Percentiles rank a stretch among this genome's conserved stretches.
phyloP scores from a whole-genome alignment of 2,113 vertebrate genomes.

The Neolamprologus ventralis region DNA sequence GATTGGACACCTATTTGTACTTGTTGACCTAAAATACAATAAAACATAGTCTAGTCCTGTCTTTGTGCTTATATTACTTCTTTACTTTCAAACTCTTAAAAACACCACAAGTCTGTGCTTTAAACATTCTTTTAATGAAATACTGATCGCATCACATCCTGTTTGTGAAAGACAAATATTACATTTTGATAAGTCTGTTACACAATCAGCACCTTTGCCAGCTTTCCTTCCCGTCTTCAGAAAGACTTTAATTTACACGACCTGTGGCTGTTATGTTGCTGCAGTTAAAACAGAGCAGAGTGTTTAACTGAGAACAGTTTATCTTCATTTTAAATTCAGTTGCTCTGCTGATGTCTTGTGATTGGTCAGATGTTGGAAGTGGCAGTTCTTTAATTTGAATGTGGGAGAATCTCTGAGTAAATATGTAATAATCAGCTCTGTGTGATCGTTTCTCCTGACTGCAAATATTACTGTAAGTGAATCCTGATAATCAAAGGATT shows the following conservation, averaged over 20 bases:
- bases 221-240: not conserved
- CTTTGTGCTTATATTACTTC: not conserved
- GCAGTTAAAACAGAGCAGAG: not conserved
- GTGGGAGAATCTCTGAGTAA: not conserved
- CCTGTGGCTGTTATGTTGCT: not conserved
- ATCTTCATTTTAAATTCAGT: not conserved
- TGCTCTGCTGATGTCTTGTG: not conserved
- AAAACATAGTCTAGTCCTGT: not conserved
- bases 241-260: not conserved
- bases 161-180: not conserved
- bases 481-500: not conserved
- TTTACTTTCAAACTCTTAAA: not conserved
- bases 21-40: not conserved
- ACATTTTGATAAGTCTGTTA: not conserved
- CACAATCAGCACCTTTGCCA: not conserved
- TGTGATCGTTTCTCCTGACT: accelerated
- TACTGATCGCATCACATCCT: not conserved
- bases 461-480: not conserved
- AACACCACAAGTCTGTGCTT: not conserved
- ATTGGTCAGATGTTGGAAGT: not conserved
- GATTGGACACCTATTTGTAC: not conserved
- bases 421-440: not conserved
- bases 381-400: not conserved
- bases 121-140: not conserved
- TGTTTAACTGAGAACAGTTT: not conserved